Conservation (phyloP, 2,888 invertebrate genomes). For the Drosophila tripunctata region DNA sequence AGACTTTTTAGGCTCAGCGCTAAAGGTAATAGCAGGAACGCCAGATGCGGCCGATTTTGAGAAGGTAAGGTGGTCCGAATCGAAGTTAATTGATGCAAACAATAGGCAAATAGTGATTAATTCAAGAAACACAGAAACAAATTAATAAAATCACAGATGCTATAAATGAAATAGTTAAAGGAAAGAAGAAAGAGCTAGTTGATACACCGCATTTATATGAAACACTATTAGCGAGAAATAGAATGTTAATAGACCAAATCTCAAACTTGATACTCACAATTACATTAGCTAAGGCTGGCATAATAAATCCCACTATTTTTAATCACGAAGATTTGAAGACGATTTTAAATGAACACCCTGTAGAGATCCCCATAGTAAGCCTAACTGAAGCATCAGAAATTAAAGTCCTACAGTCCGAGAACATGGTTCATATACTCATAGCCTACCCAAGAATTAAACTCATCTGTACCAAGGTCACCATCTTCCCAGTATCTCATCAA, state of each 20-base stretch:
- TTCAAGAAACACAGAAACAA: neutral
- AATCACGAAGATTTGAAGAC: neutral
- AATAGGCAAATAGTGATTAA: neutral
- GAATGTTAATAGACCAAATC: neutral
- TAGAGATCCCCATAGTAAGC: neutral
- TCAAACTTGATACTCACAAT: neutral
- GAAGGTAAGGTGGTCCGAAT: neutral
- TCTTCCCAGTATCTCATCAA: neutral
- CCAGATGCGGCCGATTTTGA: neutral
- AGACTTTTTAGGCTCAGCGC: neutral
- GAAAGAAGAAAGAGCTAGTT: neutral
- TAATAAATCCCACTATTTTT: neutral
- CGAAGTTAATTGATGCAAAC: neutral
- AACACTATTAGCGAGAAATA: neutral
- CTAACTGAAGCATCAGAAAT: neutral
- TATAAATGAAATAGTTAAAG: neutral
- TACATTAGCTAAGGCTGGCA: neutral
- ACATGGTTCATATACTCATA: neutral
- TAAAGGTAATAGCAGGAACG: neutral
- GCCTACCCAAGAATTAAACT: neutral
- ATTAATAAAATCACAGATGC: neutral
- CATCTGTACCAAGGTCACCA: neutral
- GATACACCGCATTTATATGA: neutral
- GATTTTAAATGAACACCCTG: neutral
- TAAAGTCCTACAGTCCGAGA: conserved; percentile 4